Conservation (phyloP, 2,888 invertebrate species). For the Volucella inanis region DNA sequence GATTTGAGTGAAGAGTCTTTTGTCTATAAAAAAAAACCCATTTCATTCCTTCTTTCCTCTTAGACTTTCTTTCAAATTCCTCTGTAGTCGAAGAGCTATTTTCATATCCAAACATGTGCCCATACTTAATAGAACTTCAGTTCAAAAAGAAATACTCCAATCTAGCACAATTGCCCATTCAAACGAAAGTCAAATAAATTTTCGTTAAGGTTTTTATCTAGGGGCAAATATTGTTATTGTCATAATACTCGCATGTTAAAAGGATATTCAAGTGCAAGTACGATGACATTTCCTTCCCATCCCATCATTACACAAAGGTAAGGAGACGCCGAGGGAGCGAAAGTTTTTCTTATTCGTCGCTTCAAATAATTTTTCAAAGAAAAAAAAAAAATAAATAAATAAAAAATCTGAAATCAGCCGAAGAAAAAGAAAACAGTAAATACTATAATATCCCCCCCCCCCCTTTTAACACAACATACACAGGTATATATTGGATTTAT, state of each 20-base stretch:
- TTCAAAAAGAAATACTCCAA: background rate
- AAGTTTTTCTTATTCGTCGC: background rate
- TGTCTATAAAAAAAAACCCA: no score
- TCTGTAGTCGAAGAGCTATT: background rate
- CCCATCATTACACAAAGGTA: background rate
- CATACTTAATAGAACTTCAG: background rate
- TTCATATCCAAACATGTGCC: background rate
- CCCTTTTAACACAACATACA: background rate
- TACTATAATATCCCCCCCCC: constrained; percentile 14
- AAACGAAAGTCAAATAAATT: constrained; percentile 19
- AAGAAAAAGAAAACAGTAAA: constrained; percentile 38
- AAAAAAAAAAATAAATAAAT: constrained; percentile 7
- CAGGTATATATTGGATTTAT: background rate
- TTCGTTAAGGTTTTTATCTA: constrained; percentile 6
- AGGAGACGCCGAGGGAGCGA: no score
- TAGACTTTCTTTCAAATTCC: no score
- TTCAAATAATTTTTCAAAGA: constrained; percentile 40
- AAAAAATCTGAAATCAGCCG: constrained; percentile 16
- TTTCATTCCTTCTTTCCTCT: no score
- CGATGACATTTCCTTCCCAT: constrained; percentile 34
- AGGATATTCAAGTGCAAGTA: constrained; percentile 58
- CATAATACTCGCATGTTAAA: constrained; percentile 57
- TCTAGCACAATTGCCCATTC: constrained; percentile 8
- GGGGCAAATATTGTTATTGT: constrained; percentile 36
- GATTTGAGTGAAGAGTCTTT: no score